phyloP scores from a whole-genome alignment of 92 coral and sea anemone species.

The Blastomussa wellsi region DNA sequence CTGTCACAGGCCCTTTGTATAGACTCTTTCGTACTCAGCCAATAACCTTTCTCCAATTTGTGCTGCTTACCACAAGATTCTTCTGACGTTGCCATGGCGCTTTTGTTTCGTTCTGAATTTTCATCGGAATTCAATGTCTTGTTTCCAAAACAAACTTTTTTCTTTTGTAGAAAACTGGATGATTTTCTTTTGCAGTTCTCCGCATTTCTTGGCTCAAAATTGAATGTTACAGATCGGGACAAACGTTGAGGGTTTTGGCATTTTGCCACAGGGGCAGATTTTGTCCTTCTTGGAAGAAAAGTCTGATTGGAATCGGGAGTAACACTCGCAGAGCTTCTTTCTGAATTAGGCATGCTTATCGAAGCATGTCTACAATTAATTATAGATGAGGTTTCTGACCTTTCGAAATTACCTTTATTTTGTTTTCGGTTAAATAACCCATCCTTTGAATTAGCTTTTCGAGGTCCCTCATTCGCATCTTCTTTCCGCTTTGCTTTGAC shows the following conservation, averaged over 20 bases:
- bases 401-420: background rate
- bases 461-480: background rate
- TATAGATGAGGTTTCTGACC: constrained; percentile 19
- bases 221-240: background rate
- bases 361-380: background rate
- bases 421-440: background rate
- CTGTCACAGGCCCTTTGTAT: background rate
- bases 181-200: background rate
- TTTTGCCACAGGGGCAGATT: constrained; percentile 6
- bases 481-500: background rate
- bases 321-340: background rate
- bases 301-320: background rate
- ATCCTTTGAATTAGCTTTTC: background rate
- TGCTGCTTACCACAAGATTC: background rate
- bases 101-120: background rate
- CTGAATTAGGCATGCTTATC: background rate
- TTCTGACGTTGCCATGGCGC: background rate
- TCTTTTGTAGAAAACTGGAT: background rate
- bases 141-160: background rate
- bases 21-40: background rate
- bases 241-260: background rate
- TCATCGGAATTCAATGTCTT: background rate
- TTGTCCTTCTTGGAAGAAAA: background rate
- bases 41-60: background rate
- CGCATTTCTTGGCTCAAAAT: background rate